These are phyloP conservation scores for Gobio occitaniae DNA, from an alignment of 2,797 vertebrate genomes.

Conservation along the genomic window DNA sequence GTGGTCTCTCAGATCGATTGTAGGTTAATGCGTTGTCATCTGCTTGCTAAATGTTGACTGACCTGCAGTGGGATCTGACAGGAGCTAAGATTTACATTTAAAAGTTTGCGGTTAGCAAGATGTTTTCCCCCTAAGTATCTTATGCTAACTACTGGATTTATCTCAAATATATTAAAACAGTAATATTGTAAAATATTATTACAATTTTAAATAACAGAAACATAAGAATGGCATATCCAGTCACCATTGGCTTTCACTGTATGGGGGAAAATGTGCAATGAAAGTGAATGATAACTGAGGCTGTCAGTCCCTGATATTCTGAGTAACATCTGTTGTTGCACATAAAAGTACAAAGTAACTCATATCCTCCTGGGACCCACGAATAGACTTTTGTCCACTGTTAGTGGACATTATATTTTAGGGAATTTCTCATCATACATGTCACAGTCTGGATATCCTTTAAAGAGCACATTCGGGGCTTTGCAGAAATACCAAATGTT, in stretches of 20 bases:
- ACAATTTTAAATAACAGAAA: background rate
- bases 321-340: background rate
- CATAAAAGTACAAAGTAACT: too few species aligned
- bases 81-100: background rate
- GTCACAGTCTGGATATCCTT: too few species aligned
- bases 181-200: background rate
- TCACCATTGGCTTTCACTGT: background rate
- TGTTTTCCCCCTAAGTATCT: too few species aligned
- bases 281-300: background rate
- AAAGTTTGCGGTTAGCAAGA: background rate
- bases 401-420: too few species aligned
- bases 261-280: background rate
- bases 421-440: too few species aligned
- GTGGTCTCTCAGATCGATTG: constrained; percentile 31
- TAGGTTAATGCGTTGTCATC: constrained; percentile 5
- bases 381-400: too few species aligned
- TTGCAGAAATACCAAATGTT: too few species aligned
- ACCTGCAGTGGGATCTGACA: background rate
- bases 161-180: background rate
- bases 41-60: constrained; percentile 16
- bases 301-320: too few species aligned
- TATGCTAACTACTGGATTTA: background rate
- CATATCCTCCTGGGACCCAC: too few species aligned
- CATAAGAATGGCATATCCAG: background rate
- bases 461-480: too few species aligned